These are phyloP conservation scores for Apoda limacodes DNA, from an alignment of 2,888 invertebrate genomes.

Conservation along the genomic window DNA sequence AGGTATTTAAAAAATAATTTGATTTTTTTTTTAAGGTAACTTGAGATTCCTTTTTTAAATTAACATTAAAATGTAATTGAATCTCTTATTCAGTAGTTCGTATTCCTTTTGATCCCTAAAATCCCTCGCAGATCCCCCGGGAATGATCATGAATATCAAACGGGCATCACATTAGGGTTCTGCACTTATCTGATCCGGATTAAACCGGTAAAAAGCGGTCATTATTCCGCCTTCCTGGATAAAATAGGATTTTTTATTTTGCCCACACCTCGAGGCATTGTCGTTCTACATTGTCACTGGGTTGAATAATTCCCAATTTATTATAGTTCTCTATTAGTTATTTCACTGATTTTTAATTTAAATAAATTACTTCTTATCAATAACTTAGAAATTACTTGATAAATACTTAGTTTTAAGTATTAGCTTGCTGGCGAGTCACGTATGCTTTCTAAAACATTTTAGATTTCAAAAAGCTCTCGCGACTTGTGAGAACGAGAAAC, in stretches of 20 bases:
- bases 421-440: no score
- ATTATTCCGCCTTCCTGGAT: constrained; percentile 58
- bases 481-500: no score
- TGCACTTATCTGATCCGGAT: constrained; percentile 59
- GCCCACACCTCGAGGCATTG: constrained; percentile 56
- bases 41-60: no score
- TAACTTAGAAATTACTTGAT: no score
- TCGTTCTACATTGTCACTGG: constrained; percentile 36
- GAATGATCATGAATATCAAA: constrained; percentile 61
- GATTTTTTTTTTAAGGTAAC: no score
- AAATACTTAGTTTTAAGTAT: no score
- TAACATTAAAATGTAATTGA: not conserved
- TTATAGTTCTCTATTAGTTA: no score
- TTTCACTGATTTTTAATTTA: no score
- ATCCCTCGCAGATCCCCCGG: constrained; percentile 29
- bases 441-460: no score
- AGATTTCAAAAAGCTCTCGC: no score
- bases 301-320: constrained; percentile 31
- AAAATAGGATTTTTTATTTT: constrained; percentile 58
- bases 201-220: constrained; percentile 61
- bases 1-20: no score
- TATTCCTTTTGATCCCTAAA: constrained; percentile 29
- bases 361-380: no score
- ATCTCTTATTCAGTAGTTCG: constrained; percentile 6
- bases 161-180: constrained; percentile 44